A percentile compares a stretch with the other conserved stretches of the same genome.
Conservation (phyloP, 1,140 invertebrate species). For the Drosophila subpulchrella region DNA sequence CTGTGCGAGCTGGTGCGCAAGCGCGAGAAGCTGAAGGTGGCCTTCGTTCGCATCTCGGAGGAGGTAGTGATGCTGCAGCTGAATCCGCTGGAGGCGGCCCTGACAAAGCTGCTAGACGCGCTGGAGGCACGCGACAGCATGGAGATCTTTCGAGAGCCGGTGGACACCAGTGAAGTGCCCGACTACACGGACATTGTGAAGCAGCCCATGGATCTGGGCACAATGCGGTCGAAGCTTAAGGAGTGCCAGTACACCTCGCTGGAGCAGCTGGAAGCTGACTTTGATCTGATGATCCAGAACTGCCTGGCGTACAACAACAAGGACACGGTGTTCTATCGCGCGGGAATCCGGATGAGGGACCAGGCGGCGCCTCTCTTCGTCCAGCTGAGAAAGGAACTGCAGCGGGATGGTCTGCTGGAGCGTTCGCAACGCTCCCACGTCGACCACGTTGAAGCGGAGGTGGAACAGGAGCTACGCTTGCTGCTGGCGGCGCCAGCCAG, state of each 20-base stretch:
- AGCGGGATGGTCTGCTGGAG: constrained; percentile 87
- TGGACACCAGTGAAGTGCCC: constrained; percentile 95
- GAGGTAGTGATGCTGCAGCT: constrained; percentile 92
- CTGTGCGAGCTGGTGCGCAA: constrained; percentile 97
- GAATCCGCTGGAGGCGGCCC: constrained; percentile 91
- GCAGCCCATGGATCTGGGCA: constrained; percentile 97
- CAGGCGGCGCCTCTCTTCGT: constrained; percentile 92
- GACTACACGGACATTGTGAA: constrained; percentile 97
- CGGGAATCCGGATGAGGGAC: constrained; percentile 94
- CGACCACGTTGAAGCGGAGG: constrained; percentile 85
- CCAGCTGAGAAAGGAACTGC: constrained; percentile 90
- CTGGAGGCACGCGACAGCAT: constrained; percentile 92
- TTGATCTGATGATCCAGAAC: constrained; percentile 97
- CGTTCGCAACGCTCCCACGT: constrained; percentile 67
- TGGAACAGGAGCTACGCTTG: constrained; percentile 85
- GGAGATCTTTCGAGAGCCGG: constrained; percentile 96
- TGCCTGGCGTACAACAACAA: constrained; percentile 98
- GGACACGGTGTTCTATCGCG: constrained; percentile 94
- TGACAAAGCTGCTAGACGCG: constrained; percentile 90
- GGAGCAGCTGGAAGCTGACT: constrained; percentile 94
- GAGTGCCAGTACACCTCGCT: constrained; percentile 91
- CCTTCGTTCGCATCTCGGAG: constrained; percentile 92
- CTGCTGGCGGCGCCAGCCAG: constrained; percentile 79
- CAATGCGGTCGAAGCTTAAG: constrained; percentile 93
- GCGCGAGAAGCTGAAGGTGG: constrained; percentile 96